These are phyloP conservation scores for Trematomus bernacchii DNA, from an alignment of 2,797 vertebrate species.

Conservation along the genomic window DNA sequence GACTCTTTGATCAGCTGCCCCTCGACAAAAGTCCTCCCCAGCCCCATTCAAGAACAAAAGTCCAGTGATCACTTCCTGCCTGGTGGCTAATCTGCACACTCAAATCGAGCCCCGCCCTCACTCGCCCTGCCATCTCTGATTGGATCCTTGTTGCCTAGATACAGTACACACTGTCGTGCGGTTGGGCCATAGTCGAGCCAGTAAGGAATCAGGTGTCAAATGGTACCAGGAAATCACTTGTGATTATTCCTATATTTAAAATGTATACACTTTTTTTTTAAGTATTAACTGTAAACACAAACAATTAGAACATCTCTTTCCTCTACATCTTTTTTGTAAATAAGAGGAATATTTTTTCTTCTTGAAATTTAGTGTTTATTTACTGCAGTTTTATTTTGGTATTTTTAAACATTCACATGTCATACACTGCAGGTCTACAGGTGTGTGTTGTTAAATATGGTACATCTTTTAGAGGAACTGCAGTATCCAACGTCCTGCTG, in stretches of 20 bases:
- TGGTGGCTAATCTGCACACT: conserved; percentile 83
- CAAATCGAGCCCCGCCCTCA: conserved; percentile 87
- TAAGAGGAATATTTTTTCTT: conserved; percentile 43
- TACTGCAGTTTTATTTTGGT: conserved; percentile 63
- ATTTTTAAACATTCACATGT: conserved; percentile 14
- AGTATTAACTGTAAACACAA: conserved; percentile 56
- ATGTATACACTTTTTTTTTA: conserved; percentile 73
- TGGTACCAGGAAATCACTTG: conserved; percentile 95
- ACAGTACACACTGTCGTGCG: conserved; percentile 95
- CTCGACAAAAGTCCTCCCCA: conserved; percentile 59
- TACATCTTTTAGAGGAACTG: conserved; percentile 32
- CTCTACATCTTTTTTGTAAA: conserved; percentile 49
- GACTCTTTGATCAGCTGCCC: conserved; percentile 61
- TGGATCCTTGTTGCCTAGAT: conserved; percentile 98
- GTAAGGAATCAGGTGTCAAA: conserved; percentile 96
- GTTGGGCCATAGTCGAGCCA: conserved; percentile 91
- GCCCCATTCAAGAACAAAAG: conserved; percentile 72
- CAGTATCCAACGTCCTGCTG: conserved; percentile 41
- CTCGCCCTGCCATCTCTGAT: conserved; percentile 90
- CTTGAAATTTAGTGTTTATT: conserved; percentile 31
- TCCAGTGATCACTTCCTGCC: conserved; percentile 82
- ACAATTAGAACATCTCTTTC: conserved; percentile 6
- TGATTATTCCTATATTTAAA: conserved; percentile 86
- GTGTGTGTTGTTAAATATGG: conserved; percentile 33
- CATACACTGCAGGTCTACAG: conserved; percentile 15